Conservation (phyloP, 2,797 vertebrate genomes). For the Emydoidea blandingii region DNA sequence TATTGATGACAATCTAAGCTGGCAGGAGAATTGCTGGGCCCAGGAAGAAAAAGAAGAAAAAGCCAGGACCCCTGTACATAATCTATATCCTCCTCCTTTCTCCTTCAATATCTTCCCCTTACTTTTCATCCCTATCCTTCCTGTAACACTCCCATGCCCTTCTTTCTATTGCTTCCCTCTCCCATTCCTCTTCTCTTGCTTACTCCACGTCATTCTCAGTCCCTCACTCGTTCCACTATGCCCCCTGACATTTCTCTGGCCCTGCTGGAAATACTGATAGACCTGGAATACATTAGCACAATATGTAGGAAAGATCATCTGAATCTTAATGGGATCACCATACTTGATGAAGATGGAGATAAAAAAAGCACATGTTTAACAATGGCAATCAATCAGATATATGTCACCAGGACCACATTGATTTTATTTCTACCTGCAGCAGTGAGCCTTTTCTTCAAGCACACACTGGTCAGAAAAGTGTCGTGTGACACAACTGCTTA, state of each 20-base stretch:
- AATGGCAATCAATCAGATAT: conserved; percentile 42
- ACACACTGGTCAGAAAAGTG: neutral
- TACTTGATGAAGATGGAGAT: conserved; percentile 29
- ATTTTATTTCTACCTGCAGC: conserved; percentile 55
- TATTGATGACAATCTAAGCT: conserved; percentile 58
- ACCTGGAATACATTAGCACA: neutral
- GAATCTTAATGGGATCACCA: neutral
- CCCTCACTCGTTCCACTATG: neutral
- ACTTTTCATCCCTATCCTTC: neutral
- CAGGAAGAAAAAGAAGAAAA: conserved; percentile 13
- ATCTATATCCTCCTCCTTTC: neutral
- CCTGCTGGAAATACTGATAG: neutral
- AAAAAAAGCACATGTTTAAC: conserved; percentile 36
- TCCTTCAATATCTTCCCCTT: neutral
- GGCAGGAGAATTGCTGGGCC: conserved; percentile 48
- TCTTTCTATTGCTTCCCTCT: neutral
- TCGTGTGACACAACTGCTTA: neutral
- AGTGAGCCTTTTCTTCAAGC: neutral
- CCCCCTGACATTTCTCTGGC: neutral
- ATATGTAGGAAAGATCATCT: neutral
- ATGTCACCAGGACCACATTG: conserved; percentile 44
- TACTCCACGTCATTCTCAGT: neutral
- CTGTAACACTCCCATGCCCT: neutral
- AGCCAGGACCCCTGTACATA: neutral
- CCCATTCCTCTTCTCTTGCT: conserved; percentile 5